These are phyloP conservation scores for Albula goreensis DNA, from an alignment of 2,113 vertebrate species.

Conservation along the genomic window DNA sequence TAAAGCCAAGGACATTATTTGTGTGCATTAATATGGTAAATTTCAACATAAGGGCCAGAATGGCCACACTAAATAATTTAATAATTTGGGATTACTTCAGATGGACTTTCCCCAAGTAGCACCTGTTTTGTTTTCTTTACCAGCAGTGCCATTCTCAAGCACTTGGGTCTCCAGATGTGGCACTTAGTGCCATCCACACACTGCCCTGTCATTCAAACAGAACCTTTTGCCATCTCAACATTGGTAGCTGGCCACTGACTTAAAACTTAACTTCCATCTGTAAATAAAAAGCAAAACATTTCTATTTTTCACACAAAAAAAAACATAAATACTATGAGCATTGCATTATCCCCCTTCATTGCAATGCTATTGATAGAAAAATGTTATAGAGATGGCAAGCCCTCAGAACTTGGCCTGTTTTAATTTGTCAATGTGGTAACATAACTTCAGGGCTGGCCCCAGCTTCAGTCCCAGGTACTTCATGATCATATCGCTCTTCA, in stretches of 20 bases:
- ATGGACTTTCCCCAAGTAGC: not conserved
- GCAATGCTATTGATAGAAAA: not conserved
- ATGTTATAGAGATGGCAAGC: not conserved
- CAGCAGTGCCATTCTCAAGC: not conserved
- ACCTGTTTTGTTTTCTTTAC: not conserved
- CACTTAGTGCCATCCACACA: not conserved
- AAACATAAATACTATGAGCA: slow-evolving; percentile 1
- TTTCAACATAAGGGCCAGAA: not conserved
- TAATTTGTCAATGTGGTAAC: slow-evolving; percentile 94
- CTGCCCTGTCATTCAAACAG: not conserved
- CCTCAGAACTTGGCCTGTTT: slow-evolving; percentile 86
- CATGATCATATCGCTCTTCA: slow-evolving; percentile 98
- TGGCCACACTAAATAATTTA: not conserved
- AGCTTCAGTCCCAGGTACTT: slow-evolving; percentile 96
- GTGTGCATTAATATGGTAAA: not conserved
- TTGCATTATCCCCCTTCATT: not conserved
- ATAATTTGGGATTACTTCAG: not conserved
- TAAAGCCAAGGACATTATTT: not conserved
- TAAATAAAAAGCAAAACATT: not conserved
- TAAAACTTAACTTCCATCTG: not conserved
- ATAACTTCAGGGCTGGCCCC: slow-evolving; percentile 92
- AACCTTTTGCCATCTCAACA: not conserved
- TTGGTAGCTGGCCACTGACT: not conserved
- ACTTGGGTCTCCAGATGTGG: not conserved
- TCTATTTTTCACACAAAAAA: not conserved